These are phyloP conservation scores for Timema cristinae DNA, from an alignment of 2,888 invertebrate genomes.

Conservation along the genomic window DNA sequence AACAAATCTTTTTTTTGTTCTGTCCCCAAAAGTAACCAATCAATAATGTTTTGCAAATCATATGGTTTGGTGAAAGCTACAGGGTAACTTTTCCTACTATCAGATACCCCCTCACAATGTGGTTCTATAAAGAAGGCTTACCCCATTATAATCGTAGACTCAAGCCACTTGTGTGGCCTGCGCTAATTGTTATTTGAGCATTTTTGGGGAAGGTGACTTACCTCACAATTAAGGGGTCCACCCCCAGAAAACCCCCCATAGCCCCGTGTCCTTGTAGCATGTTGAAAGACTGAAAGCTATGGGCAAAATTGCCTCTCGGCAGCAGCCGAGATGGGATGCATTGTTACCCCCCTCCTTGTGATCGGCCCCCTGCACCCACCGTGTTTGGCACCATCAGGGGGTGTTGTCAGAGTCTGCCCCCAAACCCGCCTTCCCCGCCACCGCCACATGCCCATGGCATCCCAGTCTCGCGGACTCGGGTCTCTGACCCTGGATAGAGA, in stretches of 20 bases:
- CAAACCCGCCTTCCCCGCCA: constrained; percentile 95
- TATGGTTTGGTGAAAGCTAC: too few relatives aligned
- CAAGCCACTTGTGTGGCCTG: too few relatives aligned
- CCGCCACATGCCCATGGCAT: constrained; percentile 91
- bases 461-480: constrained; percentile 91
- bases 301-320: constrained; percentile 73
- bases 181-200: too few relatives aligned
- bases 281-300: constrained; percentile 97
- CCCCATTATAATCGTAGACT: too few relatives aligned
- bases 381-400: constrained; percentile 97
- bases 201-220: constrained; percentile 34
- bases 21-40: too few relatives aligned
- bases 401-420: constrained; percentile 98
- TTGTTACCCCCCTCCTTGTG: constrained; percentile 91
- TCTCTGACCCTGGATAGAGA: constrained; percentile 60
- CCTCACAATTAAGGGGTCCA: constrained; percentile 73
- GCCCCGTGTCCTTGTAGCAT: constrained; percentile 99
- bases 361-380: constrained; percentile 90
- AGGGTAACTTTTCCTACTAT: too few relatives aligned
- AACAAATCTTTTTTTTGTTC: too few relatives aligned
- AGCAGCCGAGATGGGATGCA: constrained; percentile 79
- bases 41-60: too few relatives aligned
- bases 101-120: too few relatives aligned
- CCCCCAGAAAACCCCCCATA: constrained; percentile 95
- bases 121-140: too few relatives aligned